Evolutionary conservation across 2,888 invertebrate species (phyloP).

Genomic region (Agrilus cyanescens): DNA sequence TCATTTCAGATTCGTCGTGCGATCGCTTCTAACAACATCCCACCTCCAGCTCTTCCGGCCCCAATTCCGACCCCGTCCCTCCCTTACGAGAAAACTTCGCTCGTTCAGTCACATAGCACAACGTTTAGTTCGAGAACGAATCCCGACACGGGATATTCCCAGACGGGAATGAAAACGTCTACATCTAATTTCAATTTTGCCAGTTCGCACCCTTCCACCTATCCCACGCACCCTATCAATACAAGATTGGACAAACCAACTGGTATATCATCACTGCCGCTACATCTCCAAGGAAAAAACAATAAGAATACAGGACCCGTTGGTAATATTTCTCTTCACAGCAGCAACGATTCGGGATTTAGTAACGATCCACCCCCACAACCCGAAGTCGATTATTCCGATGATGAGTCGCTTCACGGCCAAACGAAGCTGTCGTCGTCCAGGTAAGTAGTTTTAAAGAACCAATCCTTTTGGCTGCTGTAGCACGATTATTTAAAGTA

Average conservation of each 20-base stretch:
- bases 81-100: slow-evolving; percentile 34
- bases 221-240: slow-evolving; percentile 34
- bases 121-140: slow-evolving; percentile 33
- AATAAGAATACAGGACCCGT: slow-evolving; percentile 38
- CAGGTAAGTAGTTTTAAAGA: slow-evolving; percentile 34
- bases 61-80: slow-evolving; percentile 51
- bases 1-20: slow-evolving; percentile 39
- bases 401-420: slow-evolving; percentile 63
- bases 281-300: slow-evolving; percentile 24
- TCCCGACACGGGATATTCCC: slow-evolving; percentile 27
- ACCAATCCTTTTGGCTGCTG: slow-evolving; percentile 4
- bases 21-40: slow-evolving; percentile 46
- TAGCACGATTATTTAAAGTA: slow-evolving; percentile 7
- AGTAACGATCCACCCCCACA: slow-evolving; percentile 79
- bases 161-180: slow-evolving; percentile 45
- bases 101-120: slow-evolving; percentile 52
- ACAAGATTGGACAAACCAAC: slow-evolving; percentile 28
- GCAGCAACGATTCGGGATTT: slow-evolving; percentile 86
- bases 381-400: slow-evolving; percentile 83
- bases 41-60: slow-evolving; percentile 62
- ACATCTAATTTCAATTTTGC: slow-evolving; percentile 43
- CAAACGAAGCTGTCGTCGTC: slow-evolving; percentile 43
- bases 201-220: slow-evolving; percentile 26
- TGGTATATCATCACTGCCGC: slow-evolving; percentile 31
- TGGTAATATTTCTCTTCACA: slow-evolving; percentile 70